Base-by-base conservation (phyloP, 2,797 vertebrate genomes). In the Lerista edwardsae region DNA sequence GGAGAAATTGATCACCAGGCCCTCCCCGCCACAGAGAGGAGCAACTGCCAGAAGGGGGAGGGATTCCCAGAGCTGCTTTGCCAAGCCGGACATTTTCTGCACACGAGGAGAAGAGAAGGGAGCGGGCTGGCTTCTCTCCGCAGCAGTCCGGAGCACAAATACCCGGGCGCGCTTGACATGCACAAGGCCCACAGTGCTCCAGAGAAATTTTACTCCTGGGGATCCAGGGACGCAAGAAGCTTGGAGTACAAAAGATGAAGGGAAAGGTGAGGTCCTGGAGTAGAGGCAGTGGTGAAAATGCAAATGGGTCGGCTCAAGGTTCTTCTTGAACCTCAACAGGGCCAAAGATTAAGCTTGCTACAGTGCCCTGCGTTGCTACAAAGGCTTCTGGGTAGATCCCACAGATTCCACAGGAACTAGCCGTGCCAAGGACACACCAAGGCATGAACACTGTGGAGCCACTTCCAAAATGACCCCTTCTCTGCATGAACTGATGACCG, bases 1-100 rank as follows among this genome's bases (percentile, higher is more conserved):
- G 57, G 19, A 61, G 57, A 84, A 64, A 80, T 80, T 76, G 78
- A 87, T 81, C 86, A 65, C 71, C 27, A 3, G 51, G n/a, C 69
- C 57, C 21, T 41, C 14, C 17, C 47, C 65, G 10, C 4, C 29
- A 61, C 10, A 4, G 31, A 17, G 69, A n/a, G 36, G 17, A 31
- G 19, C 27, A 12, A 15, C 27, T 12, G 44, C 41, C 10, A 51
- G 14, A 1, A 6, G 36, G 19, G 14, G 23, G 29, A 11, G 36
- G 7, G 11, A 59, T 41, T 59, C 79, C 79, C 68, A 6, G 19
- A 41, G 34, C 55, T 6, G 67, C 34, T 29, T n/a, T 6, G 17
- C 51, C n/a, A 17, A 19, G 34, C 3, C 1, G 36, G 27, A 23
- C 1, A 55, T 23, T 47, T 74, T 64, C 69, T 64, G 62, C 29